Base-by-base conservation (phyloP, 2,113 vertebrate species). In the Serinus canaria region DNA sequence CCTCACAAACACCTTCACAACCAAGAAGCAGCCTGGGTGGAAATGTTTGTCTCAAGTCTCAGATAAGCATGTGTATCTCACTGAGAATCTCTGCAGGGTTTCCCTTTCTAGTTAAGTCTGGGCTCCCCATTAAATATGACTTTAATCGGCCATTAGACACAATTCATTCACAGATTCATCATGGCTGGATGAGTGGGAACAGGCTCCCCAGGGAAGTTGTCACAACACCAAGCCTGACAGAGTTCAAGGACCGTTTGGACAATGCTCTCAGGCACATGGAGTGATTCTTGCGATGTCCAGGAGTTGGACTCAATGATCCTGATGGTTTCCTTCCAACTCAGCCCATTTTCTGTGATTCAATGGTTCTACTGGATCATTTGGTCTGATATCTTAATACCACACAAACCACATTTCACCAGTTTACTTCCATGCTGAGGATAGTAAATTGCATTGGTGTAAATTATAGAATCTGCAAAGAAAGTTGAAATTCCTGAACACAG, bases 101-200 rank as follows among this genome's bases (percentile, higher is more conserved):
- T 87, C 39, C 16, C 83, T 43, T 85, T 35, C 58, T 44, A 8
- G 83, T 94, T 43, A 83, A 10, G 24, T 30, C 62, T 92, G 43
- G n/a, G 43, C 80, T 74, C 8, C 10, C 30, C 5, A 6, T 8
- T 80, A 39, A 69, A 62, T 52, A 35, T 35, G 15, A 6, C 31
- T 84, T 92, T 84, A 75, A 87, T 72, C 83, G 56, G n/a, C 25
- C 58, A 70, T 67, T 90, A 77, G 74, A 84, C 52, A 50, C 44
- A 75, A 58, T 25, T 86, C 23, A 86, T 83, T 75, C 86, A 59
- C 43, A 59, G 35, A 55, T 55, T n/a, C 39, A 15, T 89, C 52
- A 17, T 47, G 39, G 50, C 39, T 74, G 69, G 73, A 33, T 0
- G 2, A 86, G 16, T 24, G 33, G 27, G 10, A 67, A 39, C 25